Evolutionary conservation across 2,797 vertebrate species (phyloP), one percentile per base, ranked within the genome.

Genomic region (Eidolon dupreanum): DNA sequence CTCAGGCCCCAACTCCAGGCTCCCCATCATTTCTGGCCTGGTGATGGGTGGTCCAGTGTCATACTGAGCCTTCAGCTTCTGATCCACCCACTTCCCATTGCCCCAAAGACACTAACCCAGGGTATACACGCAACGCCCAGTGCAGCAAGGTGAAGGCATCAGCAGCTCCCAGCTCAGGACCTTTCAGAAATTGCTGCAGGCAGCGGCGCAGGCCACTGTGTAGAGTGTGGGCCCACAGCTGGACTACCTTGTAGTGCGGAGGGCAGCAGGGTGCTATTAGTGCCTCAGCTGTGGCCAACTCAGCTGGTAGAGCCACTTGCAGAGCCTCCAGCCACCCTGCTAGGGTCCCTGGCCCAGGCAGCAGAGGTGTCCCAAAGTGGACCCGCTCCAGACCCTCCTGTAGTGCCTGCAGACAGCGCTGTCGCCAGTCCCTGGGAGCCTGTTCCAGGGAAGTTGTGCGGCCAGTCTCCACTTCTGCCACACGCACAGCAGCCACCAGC

Each of bases 21-120:
- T 98, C 91, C 99, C 99, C 99, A 99, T 99, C 99, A 99, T 99
- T 88, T 99, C 99, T 26, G 99, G 97, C 97, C 99, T 99, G 97
- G 84, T 79, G 33, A 83, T 85, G 31, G 86, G 68, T 59, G 49
- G 53, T 78, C 22, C 38, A 6, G 20, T 41, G 79, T 94, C 77
- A 95, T 28, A 8, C 6, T 24, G 85, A 83, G 49, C 19, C 24
- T 46, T n/a, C 38, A 38, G 26, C 71, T 63, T 93, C n/a, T 8
- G 38, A 36, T 51, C 38, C 66, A 5, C 82, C 90, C 43, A 75
- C 53, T 77, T 68, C 74, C 88, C 55, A 6, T 51, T 57, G 33
- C 61, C 61, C 41, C 86, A 17, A 10, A 0, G 38, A 55, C 97
- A 97, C 98, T 99, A 98, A 99, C 99, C 99, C 99, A 97, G 97